Base-by-base conservation (phyloP, 2,888 invertebrate genomes). In the Ceratothoa steindachneri region DNA sequence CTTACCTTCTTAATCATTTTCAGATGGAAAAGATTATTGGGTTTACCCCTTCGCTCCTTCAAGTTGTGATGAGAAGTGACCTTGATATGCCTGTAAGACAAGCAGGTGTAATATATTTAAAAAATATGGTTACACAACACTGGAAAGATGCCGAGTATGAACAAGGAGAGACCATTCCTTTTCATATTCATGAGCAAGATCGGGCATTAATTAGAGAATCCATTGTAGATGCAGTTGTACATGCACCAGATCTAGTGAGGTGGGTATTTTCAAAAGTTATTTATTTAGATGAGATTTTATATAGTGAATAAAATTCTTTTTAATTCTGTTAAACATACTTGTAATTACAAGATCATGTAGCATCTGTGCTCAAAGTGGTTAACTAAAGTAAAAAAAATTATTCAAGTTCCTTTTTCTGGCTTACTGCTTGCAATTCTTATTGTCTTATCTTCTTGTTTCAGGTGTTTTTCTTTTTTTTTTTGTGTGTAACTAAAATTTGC, bases 151-250 rank as follows among this genome's bases (percentile, higher is more conserved):
- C 90, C 81, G 93, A 93, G 82, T 82, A 82, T 27, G 86, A 87
- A 0, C 19, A 81, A 28, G 90, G 90, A 9, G 90, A 90, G 80
- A 89, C 90, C 2, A 86, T 90, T 74, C 90, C 91, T 24, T 97
- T 95, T 85, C 90, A 89, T 81, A 90, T 98, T 82, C 97, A 97
- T 82, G 98, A 99, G 85, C 96, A 97, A 84, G 99, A 99, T 86
- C 89, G 95, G 81, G 91, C 91, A 12, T 90, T 95, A 88, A 92
- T 99, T 81, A 88, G 98, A 77, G 93, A 94, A 82, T 90, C 92
- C 75, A 92, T 99, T 82, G 93, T 99, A n/a, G 96, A 97, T 84
- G 97, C 97, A 64, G 90, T 97, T 72, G 92, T 97, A 2, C 93
- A 92, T 84, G 91, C 96, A 53, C 95, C 97, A 5, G 95, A 96